Evolutionary conservation across 2,113 vertebrate genomes (phyloP).

Genomic region (Cephalopholis sonnerati): DNA sequence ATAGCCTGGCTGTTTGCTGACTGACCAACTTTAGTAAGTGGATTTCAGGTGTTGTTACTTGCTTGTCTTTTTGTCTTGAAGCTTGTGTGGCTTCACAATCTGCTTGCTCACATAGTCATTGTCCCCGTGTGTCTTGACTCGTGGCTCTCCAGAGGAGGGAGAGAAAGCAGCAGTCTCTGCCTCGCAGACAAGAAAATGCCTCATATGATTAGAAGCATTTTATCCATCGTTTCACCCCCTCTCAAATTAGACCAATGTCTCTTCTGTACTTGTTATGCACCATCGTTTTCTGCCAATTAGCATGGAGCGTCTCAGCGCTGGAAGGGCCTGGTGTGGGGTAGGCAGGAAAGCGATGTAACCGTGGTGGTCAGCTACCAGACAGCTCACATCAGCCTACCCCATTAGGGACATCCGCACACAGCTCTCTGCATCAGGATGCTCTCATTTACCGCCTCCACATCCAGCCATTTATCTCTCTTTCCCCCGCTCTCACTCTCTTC

Average conservation of each 20-base stretch:
- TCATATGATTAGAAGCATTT: conserved; percentile 71
- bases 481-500: conserved; percentile 45
- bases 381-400: conserved; percentile 73
- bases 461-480: conserved; percentile 80
- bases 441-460: conserved; percentile 81
- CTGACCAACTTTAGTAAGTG: conserved; percentile 27
- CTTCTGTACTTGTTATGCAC: conserved; percentile 72
- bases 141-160: conserved; percentile 20
- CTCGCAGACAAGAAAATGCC: conserved; percentile 61
- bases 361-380: conserved; percentile 75
- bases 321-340: conserved; percentile 62
- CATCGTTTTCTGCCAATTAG: conserved; percentile 77
- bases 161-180: conserved; percentile 31
- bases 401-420: conserved; percentile 77
- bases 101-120: not conserved
- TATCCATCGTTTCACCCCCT: conserved; percentile 63
- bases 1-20: conserved; percentile 17
- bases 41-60: conserved; percentile 29
- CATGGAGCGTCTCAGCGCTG: conserved; percentile 49
- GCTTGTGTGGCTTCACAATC: conserved; percentile 8
- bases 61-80: conserved; percentile 20
- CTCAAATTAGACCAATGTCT: conserved; percentile 71
- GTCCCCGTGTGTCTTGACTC: conserved; percentile 41
- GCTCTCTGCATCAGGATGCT: conserved; percentile 77
- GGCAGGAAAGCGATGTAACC: conserved; percentile 49